Evolutionary conservation across 2,113 vertebrate species (phyloP).

Genomic region (Heterotis niloticus): DNA sequence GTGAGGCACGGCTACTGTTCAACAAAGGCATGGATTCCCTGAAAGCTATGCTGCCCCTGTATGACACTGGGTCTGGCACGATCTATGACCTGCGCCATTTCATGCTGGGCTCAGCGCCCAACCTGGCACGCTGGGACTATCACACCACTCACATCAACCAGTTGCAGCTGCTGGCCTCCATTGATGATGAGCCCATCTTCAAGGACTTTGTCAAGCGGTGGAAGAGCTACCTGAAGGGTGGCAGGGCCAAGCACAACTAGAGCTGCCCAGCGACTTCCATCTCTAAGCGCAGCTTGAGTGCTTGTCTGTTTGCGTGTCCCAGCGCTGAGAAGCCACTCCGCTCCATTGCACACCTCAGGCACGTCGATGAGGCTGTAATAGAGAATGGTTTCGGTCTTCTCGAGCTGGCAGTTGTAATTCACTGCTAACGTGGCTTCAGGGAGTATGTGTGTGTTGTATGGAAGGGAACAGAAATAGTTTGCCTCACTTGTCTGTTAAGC

Average conservation of each 20-base stretch:
- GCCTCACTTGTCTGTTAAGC: constrained; percentile 27
- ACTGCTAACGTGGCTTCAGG: constrained; percentile 56
- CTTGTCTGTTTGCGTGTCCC: constrained; percentile 37
- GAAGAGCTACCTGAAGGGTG: constrained; percentile 92
- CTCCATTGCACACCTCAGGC: constrained; percentile 24
- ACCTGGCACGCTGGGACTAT: constrained; percentile 98
- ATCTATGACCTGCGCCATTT: constrained; percentile 96
- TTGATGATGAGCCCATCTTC: constrained; percentile 85
- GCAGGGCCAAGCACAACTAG: constrained; percentile 96
- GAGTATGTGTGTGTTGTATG: constrained; percentile 25
- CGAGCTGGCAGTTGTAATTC: constrained; percentile 55
- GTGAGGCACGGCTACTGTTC: constrained; percentile 77
- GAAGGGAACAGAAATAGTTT: constrained; percentile 20
- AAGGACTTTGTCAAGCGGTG: constrained; percentile 86
- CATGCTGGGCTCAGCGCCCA: constrained; percentile 88
- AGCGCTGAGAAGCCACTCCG: constrained; percentile 25
- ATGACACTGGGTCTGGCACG: constrained; percentile 90
- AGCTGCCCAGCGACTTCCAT: constrained; percentile 47
- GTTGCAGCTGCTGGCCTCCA: constrained; percentile 85
- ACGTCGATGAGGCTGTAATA: constrained; percentile 47
- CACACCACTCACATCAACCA: constrained; percentile 99
- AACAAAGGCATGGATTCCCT: constrained; percentile 88
- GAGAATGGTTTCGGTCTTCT: constrained; percentile 41
- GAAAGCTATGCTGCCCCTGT: constrained; percentile 93
- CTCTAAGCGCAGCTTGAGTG: not conserved